phyloP scores from a whole-genome alignment of 2,113 vertebrate species.

The Sitta europaea region DNA sequence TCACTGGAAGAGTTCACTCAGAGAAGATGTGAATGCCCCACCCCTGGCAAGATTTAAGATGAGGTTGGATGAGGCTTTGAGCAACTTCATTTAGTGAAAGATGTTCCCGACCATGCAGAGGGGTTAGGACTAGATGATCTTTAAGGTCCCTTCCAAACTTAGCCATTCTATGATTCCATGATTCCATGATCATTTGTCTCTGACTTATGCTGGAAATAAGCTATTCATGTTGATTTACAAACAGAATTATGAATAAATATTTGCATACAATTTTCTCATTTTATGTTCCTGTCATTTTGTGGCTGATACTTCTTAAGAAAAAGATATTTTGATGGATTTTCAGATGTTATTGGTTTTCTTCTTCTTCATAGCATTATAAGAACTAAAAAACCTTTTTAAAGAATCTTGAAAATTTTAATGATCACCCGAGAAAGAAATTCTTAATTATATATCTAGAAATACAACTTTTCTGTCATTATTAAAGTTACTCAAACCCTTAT shows the following conservation, averaged over 20 bases:
- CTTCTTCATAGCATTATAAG: neutral
- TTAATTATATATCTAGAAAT: neutral
- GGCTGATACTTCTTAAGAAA: neutral
- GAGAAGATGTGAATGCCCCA: neutral
- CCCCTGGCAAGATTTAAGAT: neutral
- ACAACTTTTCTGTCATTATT: neutral
- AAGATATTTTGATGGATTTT: neutral
- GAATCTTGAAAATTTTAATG: neutral
- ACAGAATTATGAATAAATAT: neutral
- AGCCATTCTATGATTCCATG: neutral
- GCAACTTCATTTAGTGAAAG: neutral
- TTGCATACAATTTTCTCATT: neutral
- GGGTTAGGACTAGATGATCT: fast-evolving
- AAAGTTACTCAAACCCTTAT: neutral
- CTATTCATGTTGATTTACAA: neutral
- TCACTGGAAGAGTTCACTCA: neutral
- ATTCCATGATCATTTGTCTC: neutral
- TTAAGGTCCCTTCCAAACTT: neutral
- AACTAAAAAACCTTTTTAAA: neutral
- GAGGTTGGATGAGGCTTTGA: neutral
- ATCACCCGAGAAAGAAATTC: neutral
- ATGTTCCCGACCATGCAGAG: fast-evolving
- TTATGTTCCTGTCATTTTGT: neutral
- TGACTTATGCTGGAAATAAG: neutral
- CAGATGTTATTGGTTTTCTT: neutral